Conservation (phyloP, 2,888 invertebrate species). For the Coronaproctus castanopsis region DNA sequence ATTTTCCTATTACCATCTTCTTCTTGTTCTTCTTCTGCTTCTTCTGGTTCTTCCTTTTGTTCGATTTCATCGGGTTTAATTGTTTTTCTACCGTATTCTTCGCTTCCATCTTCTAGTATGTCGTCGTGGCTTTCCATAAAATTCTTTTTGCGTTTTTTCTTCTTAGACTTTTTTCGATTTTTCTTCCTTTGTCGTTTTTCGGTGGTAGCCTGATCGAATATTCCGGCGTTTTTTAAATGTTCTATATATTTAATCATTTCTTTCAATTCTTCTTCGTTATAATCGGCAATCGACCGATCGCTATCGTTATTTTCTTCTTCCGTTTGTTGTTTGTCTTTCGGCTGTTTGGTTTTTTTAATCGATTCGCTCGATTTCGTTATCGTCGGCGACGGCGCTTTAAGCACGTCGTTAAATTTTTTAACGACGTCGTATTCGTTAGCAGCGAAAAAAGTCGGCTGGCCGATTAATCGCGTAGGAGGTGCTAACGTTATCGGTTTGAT, state of each 20-base stretch:
- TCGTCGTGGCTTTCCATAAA: slow-evolving; percentile 8
- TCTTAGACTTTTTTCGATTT: not conserved
- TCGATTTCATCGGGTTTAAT: no score
- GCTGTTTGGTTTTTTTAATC: not conserved
- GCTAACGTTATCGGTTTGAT: not conserved
- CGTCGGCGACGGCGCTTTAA: no score
- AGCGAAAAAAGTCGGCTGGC: not conserved
- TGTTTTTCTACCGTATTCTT: slow-evolving; percentile 7
- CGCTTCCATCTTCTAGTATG: slow-evolving; percentile 1
- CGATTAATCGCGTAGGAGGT: not conserved
- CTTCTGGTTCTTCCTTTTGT: slow-evolving; percentile 2
- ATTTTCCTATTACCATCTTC: not conserved
- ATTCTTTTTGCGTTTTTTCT: slow-evolving; percentile 9
- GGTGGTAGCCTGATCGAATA: not conserved
- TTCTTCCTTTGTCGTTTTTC: not conserved
- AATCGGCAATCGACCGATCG: slow-evolving; percentile 27
- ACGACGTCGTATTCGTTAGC: slow-evolving; percentile 5
- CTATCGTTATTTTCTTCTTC: slow-evolving; percentile 23
- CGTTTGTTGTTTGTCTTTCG: slow-evolving; percentile 6
- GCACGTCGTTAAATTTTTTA: slow-evolving; percentile 8
- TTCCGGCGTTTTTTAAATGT: not conserved
- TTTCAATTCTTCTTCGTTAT: slow-evolving; percentile 13
- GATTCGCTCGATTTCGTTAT: no score
- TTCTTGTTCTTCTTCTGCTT: not conserved
- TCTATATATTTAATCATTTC: slow-evolving; percentile 9